A percentile compares a stretch with the other conserved stretches of the same genome.
Conservation (phyloP, 2,888 invertebrate genomes). For the Tipula helvola region DNA sequence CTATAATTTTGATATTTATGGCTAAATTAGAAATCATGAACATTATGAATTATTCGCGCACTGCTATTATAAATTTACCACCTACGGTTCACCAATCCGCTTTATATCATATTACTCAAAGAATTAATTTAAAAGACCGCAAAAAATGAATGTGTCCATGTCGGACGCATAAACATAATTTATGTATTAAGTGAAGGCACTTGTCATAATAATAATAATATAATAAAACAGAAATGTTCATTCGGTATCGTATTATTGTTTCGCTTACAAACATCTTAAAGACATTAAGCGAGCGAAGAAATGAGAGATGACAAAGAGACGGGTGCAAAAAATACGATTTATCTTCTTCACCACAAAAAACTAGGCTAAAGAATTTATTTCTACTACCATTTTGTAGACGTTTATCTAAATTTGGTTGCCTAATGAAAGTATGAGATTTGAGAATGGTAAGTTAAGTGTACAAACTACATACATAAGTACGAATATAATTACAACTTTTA, state of each 20-base stretch:
- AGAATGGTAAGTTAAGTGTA: too few relatives aligned
- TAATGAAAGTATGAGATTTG: too few relatives aligned
- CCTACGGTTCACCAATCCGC: not conserved
- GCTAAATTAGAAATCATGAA: not conserved
- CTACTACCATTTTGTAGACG: too few relatives aligned
- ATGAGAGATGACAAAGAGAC: not conserved
- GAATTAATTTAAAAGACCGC: not conserved
- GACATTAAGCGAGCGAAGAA: not conserved
- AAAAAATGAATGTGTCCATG: not conserved
- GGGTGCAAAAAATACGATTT: not conserved
- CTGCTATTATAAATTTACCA: not conserved
- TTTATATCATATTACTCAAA: not conserved
- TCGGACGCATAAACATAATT: not conserved
- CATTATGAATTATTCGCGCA: not conserved
- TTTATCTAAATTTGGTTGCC: too few relatives aligned
- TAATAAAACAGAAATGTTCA: not conserved
- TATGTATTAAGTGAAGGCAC: not conserved
- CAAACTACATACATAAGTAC: too few relatives aligned
- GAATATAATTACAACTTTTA: too few relatives aligned
- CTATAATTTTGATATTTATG: not conserved
- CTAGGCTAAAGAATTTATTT: not conserved
- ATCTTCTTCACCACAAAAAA: not conserved
- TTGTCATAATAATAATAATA: not conserved
- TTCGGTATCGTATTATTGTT: not conserved
- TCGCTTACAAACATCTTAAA: too few relatives aligned